Evolutionary conservation across 2,888 invertebrate genomes (phyloP).

Genomic region (Hydraecia micacea): DNA sequence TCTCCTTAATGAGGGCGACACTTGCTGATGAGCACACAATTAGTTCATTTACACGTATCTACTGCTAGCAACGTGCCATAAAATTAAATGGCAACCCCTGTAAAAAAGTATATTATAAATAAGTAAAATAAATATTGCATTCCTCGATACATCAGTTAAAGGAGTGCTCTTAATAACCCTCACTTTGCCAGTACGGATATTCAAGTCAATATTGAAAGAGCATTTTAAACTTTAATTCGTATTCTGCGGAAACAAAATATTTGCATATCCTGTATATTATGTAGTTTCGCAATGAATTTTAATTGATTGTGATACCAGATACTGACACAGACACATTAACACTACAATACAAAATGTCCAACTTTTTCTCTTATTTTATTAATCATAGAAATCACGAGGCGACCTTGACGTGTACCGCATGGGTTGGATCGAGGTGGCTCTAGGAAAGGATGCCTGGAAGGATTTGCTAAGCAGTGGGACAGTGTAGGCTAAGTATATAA

Average conservation of each 20-base stretch:
- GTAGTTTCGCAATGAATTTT: background rate
- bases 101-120: constrained; percentile 17
- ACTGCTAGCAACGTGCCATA: constrained; percentile 11
- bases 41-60: constrained; percentile 39
- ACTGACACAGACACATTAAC: no score
- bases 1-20: constrained; percentile 30
- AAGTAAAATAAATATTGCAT: constrained; percentile 20
- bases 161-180: background rate
- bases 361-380: no score
- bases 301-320: background rate
- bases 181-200: background rate
- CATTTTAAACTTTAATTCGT: no score
- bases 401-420: no score
- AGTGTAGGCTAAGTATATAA: no score
- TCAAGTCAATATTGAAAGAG: background rate
- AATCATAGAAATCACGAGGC: no score
- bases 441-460: no score
- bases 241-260: background rate
- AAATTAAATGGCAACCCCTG: constrained; percentile 26
- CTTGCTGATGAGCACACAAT: constrained; percentile 36
- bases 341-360: no score
- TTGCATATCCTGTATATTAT: background rate
- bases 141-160: background rate
- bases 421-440: no score
- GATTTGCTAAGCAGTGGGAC: no score